Percentiles rank a stretch among this genome's conserved stretches.
Evolutionary conservation across 2,888 invertebrate species (phyloP).

Genomic region (Cabera pusaria): DNA sequence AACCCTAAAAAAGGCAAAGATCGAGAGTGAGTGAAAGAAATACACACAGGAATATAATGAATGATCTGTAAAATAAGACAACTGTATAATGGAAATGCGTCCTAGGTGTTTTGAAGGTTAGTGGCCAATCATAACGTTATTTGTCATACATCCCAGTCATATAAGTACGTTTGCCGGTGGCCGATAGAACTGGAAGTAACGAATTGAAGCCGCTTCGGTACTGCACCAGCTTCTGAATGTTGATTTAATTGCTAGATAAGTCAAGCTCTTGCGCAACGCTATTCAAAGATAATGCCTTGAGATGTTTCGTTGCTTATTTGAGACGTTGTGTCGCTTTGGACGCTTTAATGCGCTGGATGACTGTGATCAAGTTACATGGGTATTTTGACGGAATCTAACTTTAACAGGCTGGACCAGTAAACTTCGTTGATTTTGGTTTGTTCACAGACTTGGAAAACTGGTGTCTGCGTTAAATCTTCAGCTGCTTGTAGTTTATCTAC

Average conservation of each 20-base stretch:
- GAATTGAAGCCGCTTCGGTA: constrained; percentile 74
- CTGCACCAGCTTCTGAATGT: constrained; percentile 78
- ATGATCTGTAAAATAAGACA: no score
- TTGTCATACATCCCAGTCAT: constrained; percentile 79
- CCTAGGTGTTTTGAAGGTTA: constrained; percentile 25
- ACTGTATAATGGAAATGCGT: constrained; percentile 38
- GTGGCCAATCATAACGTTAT: constrained; percentile 79
- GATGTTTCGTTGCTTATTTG: constrained; percentile 72
- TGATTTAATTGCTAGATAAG: constrained; percentile 83
- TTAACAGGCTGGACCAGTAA: no score
- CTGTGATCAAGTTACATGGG: constrained; percentile 10
- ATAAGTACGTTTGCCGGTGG: constrained; percentile 76
- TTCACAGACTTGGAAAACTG: no score
- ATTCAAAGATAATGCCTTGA: constrained; percentile 77
- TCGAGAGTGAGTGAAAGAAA: no score
- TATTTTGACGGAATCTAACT: no score
- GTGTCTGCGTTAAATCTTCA: no score
- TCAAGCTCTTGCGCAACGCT: constrained; percentile 67
- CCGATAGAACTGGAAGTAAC: constrained; percentile 40
- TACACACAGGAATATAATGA: no score
- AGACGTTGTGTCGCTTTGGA: constrained; percentile 47
- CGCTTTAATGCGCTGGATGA: constrained; percentile 40
- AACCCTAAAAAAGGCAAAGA: no score
- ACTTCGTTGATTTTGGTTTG: no score
- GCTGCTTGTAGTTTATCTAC: no score